A percentile compares a stretch with the other conserved stretches of the same genome.
Conservation (phyloP, 2,797 vertebrate species). For the Microcaecilia unicolor region DNA sequence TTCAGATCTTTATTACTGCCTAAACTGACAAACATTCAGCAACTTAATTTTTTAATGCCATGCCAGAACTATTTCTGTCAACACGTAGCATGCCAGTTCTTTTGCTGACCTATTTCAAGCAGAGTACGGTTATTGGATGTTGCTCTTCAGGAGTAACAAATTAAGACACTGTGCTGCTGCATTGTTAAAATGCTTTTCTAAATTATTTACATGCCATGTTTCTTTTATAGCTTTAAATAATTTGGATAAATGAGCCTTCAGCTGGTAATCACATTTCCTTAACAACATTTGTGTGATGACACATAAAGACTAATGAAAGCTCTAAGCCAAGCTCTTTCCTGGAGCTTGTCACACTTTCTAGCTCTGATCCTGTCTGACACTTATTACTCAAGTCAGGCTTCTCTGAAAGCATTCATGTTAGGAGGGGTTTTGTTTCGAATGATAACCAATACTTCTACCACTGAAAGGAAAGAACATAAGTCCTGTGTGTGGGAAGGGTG, state of each 20-base stretch:
- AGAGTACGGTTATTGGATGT: not conserved
- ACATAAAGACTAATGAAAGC: slow-evolving; percentile 49
- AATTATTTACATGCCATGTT: slow-evolving; percentile 41
- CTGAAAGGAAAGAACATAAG: too few relatives aligned
- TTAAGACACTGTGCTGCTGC: slow-evolving; percentile 5
- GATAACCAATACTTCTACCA: too few relatives aligned
- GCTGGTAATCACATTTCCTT: slow-evolving; percentile 48
- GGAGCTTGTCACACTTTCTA: slow-evolving; percentile 34
- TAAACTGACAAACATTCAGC: too few relatives aligned
- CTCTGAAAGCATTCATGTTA: slow-evolving; percentile 30
- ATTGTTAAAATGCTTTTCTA: slow-evolving; percentile 40
- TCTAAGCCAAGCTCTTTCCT: slow-evolving; percentile 33
- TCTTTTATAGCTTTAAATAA: slow-evolving; percentile 38
- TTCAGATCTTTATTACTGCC: too few relatives aligned
- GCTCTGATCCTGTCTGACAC: slow-evolving; percentile 42
- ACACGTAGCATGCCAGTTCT: too few relatives aligned
- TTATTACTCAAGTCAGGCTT: slow-evolving; percentile 35
- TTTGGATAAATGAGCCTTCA: slow-evolving; percentile 47
- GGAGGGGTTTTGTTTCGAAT: slow-evolving; percentile 16
- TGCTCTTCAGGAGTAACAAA: not conserved
- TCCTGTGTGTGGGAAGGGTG: too few relatives aligned
- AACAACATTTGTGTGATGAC: slow-evolving; percentile 39
- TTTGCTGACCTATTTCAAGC: not conserved
- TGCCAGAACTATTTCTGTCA: not conserved
- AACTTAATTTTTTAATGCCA: too few relatives aligned